Base-by-base conservation (phyloP, 2,888 invertebrate genomes). In the Noctua janthe region DNA sequence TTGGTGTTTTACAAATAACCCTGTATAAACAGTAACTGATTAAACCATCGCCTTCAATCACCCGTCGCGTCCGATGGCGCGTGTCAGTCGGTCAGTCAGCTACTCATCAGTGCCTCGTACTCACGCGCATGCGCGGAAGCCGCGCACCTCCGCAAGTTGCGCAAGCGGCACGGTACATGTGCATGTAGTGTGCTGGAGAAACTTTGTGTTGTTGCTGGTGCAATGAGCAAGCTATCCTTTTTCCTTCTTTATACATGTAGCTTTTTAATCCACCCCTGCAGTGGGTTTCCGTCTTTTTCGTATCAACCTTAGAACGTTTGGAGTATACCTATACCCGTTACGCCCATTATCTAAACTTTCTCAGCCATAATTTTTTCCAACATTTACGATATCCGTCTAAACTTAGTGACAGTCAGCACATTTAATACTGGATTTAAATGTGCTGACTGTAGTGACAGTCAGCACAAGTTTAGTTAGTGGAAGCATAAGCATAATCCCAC, bases 81-180 rank as follows among this genome's bases (percentile, higher is more conserved):
- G 70, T 84, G 77, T 72, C 71, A 83, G 69, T 76, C 76, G 87
- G 76, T 84, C 84, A 83, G 67, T 23, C 47, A 69, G 69, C 69
- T 69, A 47, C n/a, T 15, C 15, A 39, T 23, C 43, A 67, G 47
- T 39, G 51, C 5, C 43, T 17, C 29, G 62, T 39, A 49, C 7
- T 17, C 17, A 47, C 11, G 80, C 75, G 76, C 86, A 71, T 81
- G 85, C 74, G 74, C 88, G 86, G 88, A 89, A 89, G 72, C 51
- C 69, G 56, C 69, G 80, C 80, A 77, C 81, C 81, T 87, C 87
- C 89, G 84, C 62, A 66, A 72, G 51, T 88, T 88, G 62, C 82
- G 84, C 73, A 87, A 87, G 74, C 74, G 51, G 73, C 43, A 72
- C n/a, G 81, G 84, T 86, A 83, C 78, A 71, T 77, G 82, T 88